A percentile compares a stretch with the other conserved stretches of the same genome.
Conservation (phyloP, 2,797 vertebrate species). For the Sphenodon punctatus region DNA sequence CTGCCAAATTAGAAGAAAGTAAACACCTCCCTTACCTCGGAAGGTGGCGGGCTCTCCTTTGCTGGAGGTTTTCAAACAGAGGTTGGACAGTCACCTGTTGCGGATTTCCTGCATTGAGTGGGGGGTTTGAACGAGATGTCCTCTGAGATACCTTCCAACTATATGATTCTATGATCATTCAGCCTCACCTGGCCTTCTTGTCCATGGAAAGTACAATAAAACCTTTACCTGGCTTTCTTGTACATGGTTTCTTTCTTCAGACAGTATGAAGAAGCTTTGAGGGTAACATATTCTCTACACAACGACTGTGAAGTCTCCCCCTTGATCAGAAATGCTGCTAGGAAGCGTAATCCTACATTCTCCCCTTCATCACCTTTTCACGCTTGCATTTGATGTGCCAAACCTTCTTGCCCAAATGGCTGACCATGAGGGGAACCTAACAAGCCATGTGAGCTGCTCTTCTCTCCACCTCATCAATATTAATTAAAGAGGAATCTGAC, state of each 20-base stretch:
- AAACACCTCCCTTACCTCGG: too few relatives aligned
- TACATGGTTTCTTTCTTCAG: background rate
- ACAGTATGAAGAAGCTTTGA: background rate
- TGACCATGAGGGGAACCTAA: background rate
- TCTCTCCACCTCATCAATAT: background rate
- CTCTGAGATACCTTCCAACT: too few relatives aligned
- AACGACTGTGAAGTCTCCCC: background rate
- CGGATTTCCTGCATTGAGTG: too few relatives aligned
- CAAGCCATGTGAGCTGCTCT: background rate
- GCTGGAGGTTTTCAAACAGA: too few relatives aligned
- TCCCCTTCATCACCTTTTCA: background rate
- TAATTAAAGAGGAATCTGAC: background rate
- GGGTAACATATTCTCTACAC: background rate
- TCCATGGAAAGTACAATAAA: too few relatives aligned
- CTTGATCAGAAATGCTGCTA: background rate
- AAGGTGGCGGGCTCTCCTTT: too few relatives aligned
- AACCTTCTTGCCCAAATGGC: background rate
- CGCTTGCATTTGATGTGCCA: background rate
- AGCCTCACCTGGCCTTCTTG: too few relatives aligned
- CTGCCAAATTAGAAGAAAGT: too few relatives aligned
- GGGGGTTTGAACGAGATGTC: too few relatives aligned
- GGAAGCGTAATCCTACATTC: background rate
- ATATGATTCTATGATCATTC: too few relatives aligned
- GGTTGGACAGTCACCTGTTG: too few relatives aligned
- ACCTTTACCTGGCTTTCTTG: background rate